Base-by-base conservation (phyloP, 2,113 vertebrate species). In the Holacanthus passer region DNA sequence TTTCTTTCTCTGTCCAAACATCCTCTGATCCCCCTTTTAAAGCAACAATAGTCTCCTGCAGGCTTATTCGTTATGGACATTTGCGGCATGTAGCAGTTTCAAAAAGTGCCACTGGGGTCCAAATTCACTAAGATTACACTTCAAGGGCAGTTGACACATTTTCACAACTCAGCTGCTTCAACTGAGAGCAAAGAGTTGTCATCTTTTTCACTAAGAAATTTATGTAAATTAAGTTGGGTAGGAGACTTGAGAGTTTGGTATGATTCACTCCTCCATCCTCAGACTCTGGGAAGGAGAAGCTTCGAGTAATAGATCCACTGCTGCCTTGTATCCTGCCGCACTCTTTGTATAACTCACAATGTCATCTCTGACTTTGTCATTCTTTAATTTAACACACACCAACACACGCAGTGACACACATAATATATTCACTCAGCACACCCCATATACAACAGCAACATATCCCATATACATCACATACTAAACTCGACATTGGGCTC, bases 381-480 rank as follows among this genome's bases (percentile, higher is more conserved):
- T 71, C 45, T 74, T 82, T 81, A 76, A 77, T 79, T 81, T 59
- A 89, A 74, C 68, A 79, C 60, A 85, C 82, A 80, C n/a, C 43
- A 59, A 41, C 32, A 37, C 74, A 82, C 1, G 9, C 47, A 45
- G 37, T 41, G 3, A 67, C 63, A 81, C 55, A 75, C 71, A 81
- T 55, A 68, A 90, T 78, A 66, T 70, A 85, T 85, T 88, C 78
- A 63, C 43, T 83, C 58, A 24, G 17, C 20, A 68, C 64, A 65
- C 66, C 65, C 19, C 12, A 2, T 8, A 3, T 32, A 65, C 35
- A 37, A 47, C 31, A n/a, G n/a, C 35, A 31, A 48, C 47, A 70
- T 3, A 60, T n/a, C n/a, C n/a, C n/a, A n/a, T 67, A 86, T 83
- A 72, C 76, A 81, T 87, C 79, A 84, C 80, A 87, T 76, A 35